Evolutionary conservation across 2,113 vertebrate genomes (phyloP), one percentile per base, ranked within the genome.

Genomic region (Opisthocomus hoazin): DNA sequence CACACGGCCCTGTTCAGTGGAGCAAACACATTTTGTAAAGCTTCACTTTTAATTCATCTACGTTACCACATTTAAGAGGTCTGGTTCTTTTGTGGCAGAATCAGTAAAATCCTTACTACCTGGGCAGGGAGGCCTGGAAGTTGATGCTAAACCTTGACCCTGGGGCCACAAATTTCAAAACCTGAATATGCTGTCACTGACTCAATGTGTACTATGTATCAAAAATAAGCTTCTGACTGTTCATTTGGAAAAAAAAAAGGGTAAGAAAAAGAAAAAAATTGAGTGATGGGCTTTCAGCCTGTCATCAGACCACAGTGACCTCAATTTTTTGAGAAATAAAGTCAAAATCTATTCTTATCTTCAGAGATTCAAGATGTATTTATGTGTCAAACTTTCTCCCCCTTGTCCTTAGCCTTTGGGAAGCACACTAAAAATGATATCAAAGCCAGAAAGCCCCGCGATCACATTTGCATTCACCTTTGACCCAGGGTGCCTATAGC

Each of bases 241-340:
- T 93, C 54, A 66, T 68, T 85, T 34, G 43, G 23, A 3, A 53
- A 43, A 23, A 39, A 30, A 4, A 21, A 56, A 75, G 71, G 41
- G 22, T 39, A 84, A 82, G 22, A 74, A 70, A 78, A 9, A 48
- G 23, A 34, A 94, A 68, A 94, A 43, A 37, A 64, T 65, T 97
- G 97, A 98, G 37, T 97, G 96, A 98, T 97, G 93, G 60, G 90
- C 95, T 96, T 97, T 98, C 97, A 98, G 63, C 69, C 93, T 97
- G 97, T 97, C 97, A 97, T 91, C 89, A 74, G 63, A 89, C 85
- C 89, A 57, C 79, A 37, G 89, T 84, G 96, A 98, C 97, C 97
- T 98, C 97, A 93, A 97, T 97, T 97, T 98, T 98, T 97, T 96
- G 86, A 97, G 93, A 98, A 96, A 93, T 95, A 74, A 98, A 98